Percentiles rank a stretch among this genome's conserved stretches.
Conservation (phyloP, 2,888 invertebrate species). For the Acanthosepion lycidas region DNA sequence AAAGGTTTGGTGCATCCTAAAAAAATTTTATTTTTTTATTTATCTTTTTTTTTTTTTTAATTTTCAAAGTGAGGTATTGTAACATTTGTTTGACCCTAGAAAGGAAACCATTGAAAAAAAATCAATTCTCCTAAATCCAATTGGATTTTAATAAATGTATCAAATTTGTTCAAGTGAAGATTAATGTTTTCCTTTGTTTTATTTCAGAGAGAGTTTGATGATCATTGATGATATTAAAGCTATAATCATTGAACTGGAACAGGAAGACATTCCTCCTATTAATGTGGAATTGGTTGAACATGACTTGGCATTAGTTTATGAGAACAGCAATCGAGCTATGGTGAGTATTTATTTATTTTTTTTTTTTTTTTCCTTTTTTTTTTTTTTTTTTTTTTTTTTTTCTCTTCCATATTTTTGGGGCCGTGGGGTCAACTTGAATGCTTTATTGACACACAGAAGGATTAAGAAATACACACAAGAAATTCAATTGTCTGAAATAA, state of each 20-base stretch:
- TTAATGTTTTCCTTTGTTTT: background rate
- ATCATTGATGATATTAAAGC: conserved; percentile 77
- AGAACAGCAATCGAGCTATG: conserved; percentile 89
- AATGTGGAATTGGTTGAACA: conserved; percentile 94
- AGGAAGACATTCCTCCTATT: conserved; percentile 90
- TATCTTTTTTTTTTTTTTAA: too few relatives aligned
- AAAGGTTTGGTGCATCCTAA: too few relatives aligned
- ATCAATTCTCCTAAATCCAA: too few relatives aligned
- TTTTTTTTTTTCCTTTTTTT: background rate
- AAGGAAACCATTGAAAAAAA: too few relatives aligned
- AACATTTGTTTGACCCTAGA: too few relatives aligned
- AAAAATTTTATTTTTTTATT: too few relatives aligned
- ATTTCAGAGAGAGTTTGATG: conserved; percentile 77
- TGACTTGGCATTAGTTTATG: conserved; percentile 91
- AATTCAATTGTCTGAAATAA: background rate
- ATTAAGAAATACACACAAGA: too few relatives aligned
- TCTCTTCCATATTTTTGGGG: too few relatives aligned
- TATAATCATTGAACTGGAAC: conserved; percentile 73
- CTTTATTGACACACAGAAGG: too few relatives aligned
- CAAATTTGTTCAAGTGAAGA: background rate
- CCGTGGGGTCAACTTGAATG: too few relatives aligned
- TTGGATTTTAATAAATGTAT: background rate
- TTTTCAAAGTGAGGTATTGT: too few relatives aligned
- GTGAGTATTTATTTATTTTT: conserved; percentile 67
- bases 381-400: background rate